Base-by-base conservation (phyloP, 1,140 invertebrate genomes). In the Stegodyphus dumicola region DNA sequence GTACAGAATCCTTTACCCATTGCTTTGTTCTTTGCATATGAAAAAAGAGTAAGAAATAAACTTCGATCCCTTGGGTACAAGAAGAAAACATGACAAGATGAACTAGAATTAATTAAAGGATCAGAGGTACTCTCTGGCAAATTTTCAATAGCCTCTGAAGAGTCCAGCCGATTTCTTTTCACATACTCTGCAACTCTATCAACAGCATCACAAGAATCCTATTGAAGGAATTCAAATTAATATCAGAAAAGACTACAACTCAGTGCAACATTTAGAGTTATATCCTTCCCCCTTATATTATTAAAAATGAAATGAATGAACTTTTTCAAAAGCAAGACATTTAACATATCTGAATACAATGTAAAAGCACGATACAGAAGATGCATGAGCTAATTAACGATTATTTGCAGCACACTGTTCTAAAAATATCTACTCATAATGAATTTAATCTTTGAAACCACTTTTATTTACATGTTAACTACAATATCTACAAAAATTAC, bases 171-270 rank as follows among this genome's bases (percentile, higher is more conserved):
- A 86, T 67, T 86, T 67, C 75, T 86, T 10, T 86, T 76, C 11
- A 86, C 6, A 53, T 86, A 86, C 15, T 86, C 85, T 10, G 56
- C 70, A 10, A 86, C 77, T 79, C 85, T 66, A n/a, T 80, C 85
- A 6, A 80, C 13, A 80, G 10, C 71, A 86, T 86, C 77, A 10
- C 52, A 48, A 10, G 77, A 74, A 56, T 86, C 70, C 85, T 77
- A 77, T 18, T 49, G 71, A 13, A 64, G 13, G 69, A 77, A 60
- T 5, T 13, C 10, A 69, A n/a, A 17, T 11, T 69, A 15, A 18
- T 33, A 33, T 33, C 33, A 33, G 33, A 33, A 33, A 33, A 33
- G 33, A 1, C 33, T 3, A 33, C 33, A 33, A 33, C 33, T 33
- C 33, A 33, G 1, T 33, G 33, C 33, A 33, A 33, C 33, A 33